These are phyloP conservation scores for Dolichotis patagonum DNA, from an alignment of 2,113 vertebrate species.

Conservation along the genomic window DNA sequence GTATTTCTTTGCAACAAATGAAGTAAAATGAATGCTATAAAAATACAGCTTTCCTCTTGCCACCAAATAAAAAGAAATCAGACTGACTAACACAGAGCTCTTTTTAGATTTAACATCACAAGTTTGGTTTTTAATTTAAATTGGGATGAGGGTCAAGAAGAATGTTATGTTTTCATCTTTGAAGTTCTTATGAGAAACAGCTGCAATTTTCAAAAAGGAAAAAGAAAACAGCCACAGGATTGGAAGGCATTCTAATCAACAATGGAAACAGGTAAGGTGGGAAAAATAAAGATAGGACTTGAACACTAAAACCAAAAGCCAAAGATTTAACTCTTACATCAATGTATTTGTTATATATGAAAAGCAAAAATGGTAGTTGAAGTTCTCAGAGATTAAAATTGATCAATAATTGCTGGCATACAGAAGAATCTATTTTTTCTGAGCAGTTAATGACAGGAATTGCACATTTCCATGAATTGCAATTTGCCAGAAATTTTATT, in stretches of 20 bases:
- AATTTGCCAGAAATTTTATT: not conserved
- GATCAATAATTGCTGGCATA: not conserved
- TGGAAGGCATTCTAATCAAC: not conserved
- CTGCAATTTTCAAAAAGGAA: constrained; percentile 3
- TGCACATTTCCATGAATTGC: not conserved
- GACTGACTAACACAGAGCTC: constrained; percentile 14
- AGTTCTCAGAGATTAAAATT: not conserved
- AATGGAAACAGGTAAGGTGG: not conserved
- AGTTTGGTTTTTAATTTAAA: constrained; percentile 71
- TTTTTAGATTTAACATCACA: constrained; percentile 45
- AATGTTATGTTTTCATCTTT: constrained; percentile 59
- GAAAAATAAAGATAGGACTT: not conserved
- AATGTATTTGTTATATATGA: not conserved
- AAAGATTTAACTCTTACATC: not conserved
- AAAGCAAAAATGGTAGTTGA: not conserved
- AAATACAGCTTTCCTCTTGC: constrained; percentile 41
- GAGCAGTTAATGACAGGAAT: not conserved
- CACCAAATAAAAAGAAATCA: constrained; percentile 57
- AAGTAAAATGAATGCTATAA: constrained; percentile 53
- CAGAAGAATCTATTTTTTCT: not conserved
- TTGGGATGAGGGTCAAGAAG: constrained; percentile 47
- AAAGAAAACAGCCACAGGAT: not conserved
- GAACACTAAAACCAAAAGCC: not conserved
- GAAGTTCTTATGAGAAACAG: constrained; percentile 49
- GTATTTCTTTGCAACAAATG: constrained; percentile 33